phyloP scores from a whole-genome alignment of 2,888 invertebrate species.

The Argyresthia goedartella region DNA sequence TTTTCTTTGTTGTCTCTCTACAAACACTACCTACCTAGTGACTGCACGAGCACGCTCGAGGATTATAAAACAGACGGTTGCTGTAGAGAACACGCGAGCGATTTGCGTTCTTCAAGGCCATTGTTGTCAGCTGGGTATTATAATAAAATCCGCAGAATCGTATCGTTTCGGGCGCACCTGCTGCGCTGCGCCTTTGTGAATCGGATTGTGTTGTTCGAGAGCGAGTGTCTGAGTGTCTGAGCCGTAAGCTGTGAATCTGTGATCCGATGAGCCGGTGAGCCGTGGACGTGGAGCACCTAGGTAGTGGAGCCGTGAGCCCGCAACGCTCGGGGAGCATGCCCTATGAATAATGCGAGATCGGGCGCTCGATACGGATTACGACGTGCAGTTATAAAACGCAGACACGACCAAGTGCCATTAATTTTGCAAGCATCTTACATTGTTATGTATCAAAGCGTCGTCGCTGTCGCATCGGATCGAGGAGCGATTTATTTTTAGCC shows the following conservation, averaged over 20 bases:
- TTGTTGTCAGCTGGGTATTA: not conserved
- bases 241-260: not conserved
- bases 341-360: constrained; percentile 7
- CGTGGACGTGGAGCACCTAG: too few species aligned
- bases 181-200: constrained; percentile 5
- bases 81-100: not conserved
- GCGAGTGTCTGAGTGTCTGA: not conserved
- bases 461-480: not conserved
- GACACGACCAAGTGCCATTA: constrained; percentile 3
- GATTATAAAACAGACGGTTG: not conserved
- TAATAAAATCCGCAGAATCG: constrained; percentile 1
- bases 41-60: too few species aligned
- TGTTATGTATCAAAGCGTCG: constrained; percentile 5
- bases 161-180: constrained; percentile 11
- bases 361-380: constrained; percentile 6
- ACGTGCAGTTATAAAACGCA: constrained; percentile 5
- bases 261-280: too few species aligned
- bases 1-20: not conserved
- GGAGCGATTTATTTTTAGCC: constrained; percentile 3
- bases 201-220: constrained; percentile 5
- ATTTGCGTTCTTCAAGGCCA: not conserved
- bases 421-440: constrained; percentile 4
- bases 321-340: not conserved
- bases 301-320: not conserved
- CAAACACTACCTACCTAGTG: too few species aligned